These are phyloP conservation scores for Drosophila neoperkinsi DNA, from an alignment of 2,888 invertebrate genomes.

Conservation along the genomic window DNA sequence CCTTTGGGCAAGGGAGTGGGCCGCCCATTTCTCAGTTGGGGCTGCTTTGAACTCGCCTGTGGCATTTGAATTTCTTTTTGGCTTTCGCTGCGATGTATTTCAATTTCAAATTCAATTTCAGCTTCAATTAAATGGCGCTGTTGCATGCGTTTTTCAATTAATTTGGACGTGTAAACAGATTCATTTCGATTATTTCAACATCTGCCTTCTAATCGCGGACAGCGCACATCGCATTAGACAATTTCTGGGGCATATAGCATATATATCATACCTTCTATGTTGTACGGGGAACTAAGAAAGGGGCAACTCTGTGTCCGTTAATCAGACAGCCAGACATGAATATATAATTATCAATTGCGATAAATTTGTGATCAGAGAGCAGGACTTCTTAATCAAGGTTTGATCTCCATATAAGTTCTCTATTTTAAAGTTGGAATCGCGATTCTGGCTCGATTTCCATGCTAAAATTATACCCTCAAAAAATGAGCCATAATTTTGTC, in stretches of 20 bases:
- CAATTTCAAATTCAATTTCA: constrained; percentile 53
- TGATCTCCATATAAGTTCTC: not conserved
- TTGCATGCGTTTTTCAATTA: constrained; percentile 78
- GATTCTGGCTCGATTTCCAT: too few species aligned
- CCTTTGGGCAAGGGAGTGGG: not conserved
- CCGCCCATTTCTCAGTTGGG: not conserved
- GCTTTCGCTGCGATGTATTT: constrained; percentile 16
- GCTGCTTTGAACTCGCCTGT: constrained; percentile 64
- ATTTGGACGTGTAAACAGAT: constrained; percentile 83
- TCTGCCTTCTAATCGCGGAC: constrained; percentile 69
- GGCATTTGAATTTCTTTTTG: constrained; percentile 24
- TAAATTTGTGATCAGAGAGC: not conserved
- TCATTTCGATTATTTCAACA: constrained; percentile 83
- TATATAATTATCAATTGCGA: constrained; percentile 38
- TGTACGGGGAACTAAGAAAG: not conserved
- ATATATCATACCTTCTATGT: not conserved
- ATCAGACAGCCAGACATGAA: constrained; percentile 31
- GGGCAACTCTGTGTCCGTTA: not conserved
- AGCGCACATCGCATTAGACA: constrained; percentile 10
- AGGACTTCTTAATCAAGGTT: not conserved
- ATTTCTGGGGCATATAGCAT: not conserved
- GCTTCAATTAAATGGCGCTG: constrained; percentile 81
- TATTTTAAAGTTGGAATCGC: not conserved
- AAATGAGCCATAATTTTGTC: too few species aligned
- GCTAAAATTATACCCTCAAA: not conserved